Conservation (phyloP, 1,140 invertebrate genomes). For the Berghia stephanieae region DNA sequence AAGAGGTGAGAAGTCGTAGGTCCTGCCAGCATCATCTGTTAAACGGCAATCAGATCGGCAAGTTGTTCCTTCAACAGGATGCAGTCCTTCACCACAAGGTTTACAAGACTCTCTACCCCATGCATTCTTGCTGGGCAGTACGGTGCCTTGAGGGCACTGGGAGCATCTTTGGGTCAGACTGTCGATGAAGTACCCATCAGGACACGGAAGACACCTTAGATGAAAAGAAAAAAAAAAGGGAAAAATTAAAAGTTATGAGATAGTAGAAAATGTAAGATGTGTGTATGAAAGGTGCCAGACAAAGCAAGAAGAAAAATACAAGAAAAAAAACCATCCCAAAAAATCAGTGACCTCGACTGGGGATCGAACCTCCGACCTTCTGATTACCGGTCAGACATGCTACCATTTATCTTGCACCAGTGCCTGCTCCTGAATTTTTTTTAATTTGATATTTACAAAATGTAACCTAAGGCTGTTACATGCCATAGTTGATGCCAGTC, state of each 20-base stretch:
- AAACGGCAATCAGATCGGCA: conserved; percentile 61
- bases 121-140: conserved; percentile 67
- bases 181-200: conserved; percentile 69
- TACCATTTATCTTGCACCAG: too few relatives aligned
- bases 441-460: too few relatives aligned
- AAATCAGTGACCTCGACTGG: too few relatives aligned
- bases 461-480: too few relatives aligned
- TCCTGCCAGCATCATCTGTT: conserved; percentile 45
- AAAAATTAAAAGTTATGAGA: conserved; percentile 32
- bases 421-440: too few relatives aligned
- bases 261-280: background rate
- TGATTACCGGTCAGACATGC: too few relatives aligned
- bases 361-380: too few relatives aligned
- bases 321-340: too few relatives aligned
- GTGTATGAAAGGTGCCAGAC: too few relatives aligned
- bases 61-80: conserved; percentile 42
- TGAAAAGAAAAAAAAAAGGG: too few relatives aligned
- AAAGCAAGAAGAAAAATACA: too few relatives aligned
- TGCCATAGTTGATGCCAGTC: too few relatives aligned
- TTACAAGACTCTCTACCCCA: conserved; percentile 69
- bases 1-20: conserved; percentile 69
- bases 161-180: conserved; percentile 52
- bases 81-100: conserved; percentile 68
- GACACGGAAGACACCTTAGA: conserved; percentile 72
- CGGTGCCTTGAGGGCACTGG: conserved; percentile 69